A percentile compares a stretch with the other conserved stretches of the same genome.
phyloP scores from a whole-genome alignment of 2,888 invertebrate genomes.

The Opisthograptis luteolata region DNA sequence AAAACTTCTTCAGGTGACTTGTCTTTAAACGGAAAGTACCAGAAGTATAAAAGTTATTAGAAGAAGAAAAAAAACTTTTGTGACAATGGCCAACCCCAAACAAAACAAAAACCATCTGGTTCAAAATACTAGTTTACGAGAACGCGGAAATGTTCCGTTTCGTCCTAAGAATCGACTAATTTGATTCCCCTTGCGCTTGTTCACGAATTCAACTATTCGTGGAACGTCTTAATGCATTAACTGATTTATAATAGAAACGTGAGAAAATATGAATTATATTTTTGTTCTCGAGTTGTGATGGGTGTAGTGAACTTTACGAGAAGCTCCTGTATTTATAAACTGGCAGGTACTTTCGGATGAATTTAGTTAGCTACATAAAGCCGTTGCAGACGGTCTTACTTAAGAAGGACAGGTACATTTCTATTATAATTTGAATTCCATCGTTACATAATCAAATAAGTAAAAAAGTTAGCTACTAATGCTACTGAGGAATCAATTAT shows the following conservation, averaged over 20 bases:
- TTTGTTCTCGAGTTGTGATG: conserved; percentile 38
- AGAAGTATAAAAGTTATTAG: too few relatives aligned
- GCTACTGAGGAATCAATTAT: too few relatives aligned
- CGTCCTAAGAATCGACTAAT: conserved; percentile 63
- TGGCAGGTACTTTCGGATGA: background rate
- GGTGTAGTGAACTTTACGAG: conserved; percentile 37
- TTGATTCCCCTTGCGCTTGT: conserved; percentile 67
- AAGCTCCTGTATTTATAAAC: conserved; percentile 19
- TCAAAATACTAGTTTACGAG: conserved; percentile 1
- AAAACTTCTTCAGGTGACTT: too few relatives aligned
- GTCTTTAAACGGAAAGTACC: too few relatives aligned
- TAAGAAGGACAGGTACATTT: too few relatives aligned
- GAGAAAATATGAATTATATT: conserved; percentile 65
- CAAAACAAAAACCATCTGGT: background rate
- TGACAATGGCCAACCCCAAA: too few relatives aligned
- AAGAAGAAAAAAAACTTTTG: too few relatives aligned
- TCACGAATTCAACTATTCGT: conserved; percentile 71
- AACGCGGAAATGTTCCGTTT: conserved; percentile 62
- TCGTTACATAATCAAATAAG: too few relatives aligned
- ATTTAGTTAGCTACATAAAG: conserved; percentile 1
- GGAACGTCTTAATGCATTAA: conserved; percentile 67
- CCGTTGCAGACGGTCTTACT: background rate
- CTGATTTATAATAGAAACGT: conserved; percentile 69
- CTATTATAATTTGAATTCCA: too few relatives aligned
- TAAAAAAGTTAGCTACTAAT: too few relatives aligned